Conservation (phyloP, 2,888 invertebrate species). For the Mesochorus sp. region DNA sequence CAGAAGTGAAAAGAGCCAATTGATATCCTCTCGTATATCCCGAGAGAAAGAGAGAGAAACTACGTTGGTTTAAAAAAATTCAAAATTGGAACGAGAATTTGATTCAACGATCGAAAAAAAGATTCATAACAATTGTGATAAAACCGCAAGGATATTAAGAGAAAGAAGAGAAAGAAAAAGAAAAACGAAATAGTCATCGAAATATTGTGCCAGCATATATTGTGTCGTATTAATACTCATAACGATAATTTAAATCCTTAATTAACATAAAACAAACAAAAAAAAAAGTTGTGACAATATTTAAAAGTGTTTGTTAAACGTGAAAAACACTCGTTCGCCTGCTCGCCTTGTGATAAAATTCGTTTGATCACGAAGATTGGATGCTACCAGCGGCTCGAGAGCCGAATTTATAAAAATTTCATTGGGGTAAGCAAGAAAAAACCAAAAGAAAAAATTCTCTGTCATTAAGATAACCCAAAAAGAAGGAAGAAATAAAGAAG, state of each 20-base stretch:
- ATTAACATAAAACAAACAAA: neutral
- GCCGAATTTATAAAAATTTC: slow-evolving; percentile 49
- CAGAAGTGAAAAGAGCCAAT: neutral
- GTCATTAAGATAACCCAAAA: too few species aligned
- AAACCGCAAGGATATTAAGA: slow-evolving; percentile 18
- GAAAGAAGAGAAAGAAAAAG: too few species aligned
- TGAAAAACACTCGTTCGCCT: slow-evolving; percentile 50
- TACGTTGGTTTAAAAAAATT: too few species aligned
- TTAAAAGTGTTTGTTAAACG: too few species aligned
- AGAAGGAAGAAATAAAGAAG: too few species aligned
- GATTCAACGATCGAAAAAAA: neutral
- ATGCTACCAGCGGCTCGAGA: slow-evolving; percentile 59
- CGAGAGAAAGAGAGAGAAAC: too few species aligned
- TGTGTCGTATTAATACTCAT: neutral
- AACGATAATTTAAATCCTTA: neutral
- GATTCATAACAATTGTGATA: slow-evolving; percentile 30
- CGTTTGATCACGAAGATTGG: slow-evolving; percentile 60
- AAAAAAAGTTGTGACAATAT: slow-evolving; percentile 30
- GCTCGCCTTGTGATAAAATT: too few species aligned
- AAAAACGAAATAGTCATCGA: slow-evolving; percentile 8
- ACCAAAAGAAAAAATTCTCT: neutral
- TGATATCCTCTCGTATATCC: neutral
- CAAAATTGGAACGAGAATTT: too few species aligned
- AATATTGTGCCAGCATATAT: slow-evolving; percentile 21
- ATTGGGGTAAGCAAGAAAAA: slow-evolving; percentile 57